Percentiles rank a stretch among this genome's conserved stretches.
phyloP scores from a whole-genome alignment of 1,140 invertebrate genomes.

The Dendroctonus ponderosae region DNA sequence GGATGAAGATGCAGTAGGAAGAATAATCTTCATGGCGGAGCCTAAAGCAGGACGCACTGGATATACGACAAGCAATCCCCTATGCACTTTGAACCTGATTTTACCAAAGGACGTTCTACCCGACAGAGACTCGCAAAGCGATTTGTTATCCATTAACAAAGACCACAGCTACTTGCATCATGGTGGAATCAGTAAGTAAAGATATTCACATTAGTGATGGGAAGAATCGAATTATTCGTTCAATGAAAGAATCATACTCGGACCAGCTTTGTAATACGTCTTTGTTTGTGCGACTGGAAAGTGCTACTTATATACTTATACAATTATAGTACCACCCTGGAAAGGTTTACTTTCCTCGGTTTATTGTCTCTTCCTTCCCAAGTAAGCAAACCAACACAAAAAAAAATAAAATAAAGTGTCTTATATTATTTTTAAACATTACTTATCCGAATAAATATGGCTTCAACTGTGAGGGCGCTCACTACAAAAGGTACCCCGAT shows the following conservation, averaged over 20 bases:
- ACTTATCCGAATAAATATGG: too few relatives aligned
- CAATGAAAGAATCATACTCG: slow-evolving; percentile 13
- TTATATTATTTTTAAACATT: too few relatives aligned
- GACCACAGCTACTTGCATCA: slow-evolving; percentile 65
- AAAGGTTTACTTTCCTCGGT: too few relatives aligned
- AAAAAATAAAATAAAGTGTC: too few relatives aligned
- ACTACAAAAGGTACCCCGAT: too few relatives aligned
- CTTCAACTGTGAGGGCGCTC: too few relatives aligned
- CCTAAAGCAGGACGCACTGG: slow-evolving; percentile 76
- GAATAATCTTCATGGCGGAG: slow-evolving; percentile 94
- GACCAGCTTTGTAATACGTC: too few relatives aligned
- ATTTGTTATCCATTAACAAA: slow-evolving; percentile 66
- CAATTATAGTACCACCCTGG: too few relatives aligned
- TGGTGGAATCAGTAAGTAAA: slow-evolving; percentile 56
- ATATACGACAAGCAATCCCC: slow-evolving; percentile 79
- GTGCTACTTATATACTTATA: too few relatives aligned
- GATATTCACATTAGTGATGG: background rate
- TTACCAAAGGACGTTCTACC: slow-evolving; percentile 76
- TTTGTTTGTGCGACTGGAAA: too few relatives aligned
- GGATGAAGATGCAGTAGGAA: slow-evolving; percentile 76
- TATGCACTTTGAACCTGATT: slow-evolving; percentile 87
- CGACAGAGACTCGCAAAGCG: slow-evolving; percentile 69
- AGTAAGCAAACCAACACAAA: too few relatives aligned
- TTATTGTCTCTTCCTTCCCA: too few relatives aligned
- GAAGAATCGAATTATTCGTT: background rate